These are phyloP conservation scores for Phyllotreta cruciferae DNA, from an alignment of 2,888 invertebrate genomes.

Conservation along the genomic window DNA sequence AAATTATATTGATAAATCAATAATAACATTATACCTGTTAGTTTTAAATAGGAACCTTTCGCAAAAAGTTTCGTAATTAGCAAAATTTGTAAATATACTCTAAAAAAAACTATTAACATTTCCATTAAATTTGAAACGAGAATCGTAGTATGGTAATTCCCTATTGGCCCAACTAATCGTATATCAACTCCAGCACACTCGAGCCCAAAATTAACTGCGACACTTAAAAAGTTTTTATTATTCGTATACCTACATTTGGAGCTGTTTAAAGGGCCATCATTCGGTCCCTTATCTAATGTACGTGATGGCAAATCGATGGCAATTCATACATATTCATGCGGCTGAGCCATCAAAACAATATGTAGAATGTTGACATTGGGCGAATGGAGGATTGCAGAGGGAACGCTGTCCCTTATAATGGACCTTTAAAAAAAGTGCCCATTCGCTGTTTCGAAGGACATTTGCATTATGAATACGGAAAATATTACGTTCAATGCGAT, in stretches of 20 bases:
- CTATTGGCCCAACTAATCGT: too few relatives aligned
- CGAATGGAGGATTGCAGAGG: neutral
- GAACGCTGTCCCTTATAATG: slow-evolving; percentile 19
- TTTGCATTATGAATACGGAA: too few relatives aligned
- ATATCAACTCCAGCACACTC: neutral
- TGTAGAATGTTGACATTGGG: slow-evolving; percentile 23
- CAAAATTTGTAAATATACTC: too few relatives aligned
- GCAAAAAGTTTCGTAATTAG: too few relatives aligned
- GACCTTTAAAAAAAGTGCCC: slow-evolving; percentile 12
- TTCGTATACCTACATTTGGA: slow-evolving; percentile 3
- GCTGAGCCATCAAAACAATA: slow-evolving; percentile 24
- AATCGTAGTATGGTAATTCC: too few relatives aligned
- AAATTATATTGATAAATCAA: neutral
- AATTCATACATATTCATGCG: slow-evolving; percentile 27
- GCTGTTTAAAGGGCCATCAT: slow-evolving; percentile 11
- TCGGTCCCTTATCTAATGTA: slow-evolving; percentile 26
- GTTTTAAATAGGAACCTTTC: too few relatives aligned
- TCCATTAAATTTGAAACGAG: too few relatives aligned
- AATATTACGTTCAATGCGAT: too few relatives aligned
- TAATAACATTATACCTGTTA: neutral
- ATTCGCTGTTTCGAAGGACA: too few relatives aligned
- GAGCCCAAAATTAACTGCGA: neutral
- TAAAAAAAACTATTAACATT: too few relatives aligned
- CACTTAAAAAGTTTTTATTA: slow-evolving; percentile 10
- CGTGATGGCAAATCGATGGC: slow-evolving; percentile 26